phyloP scores from a whole-genome alignment of 37 sponge, comb jelly and placozoan species.

The Bolinopsis microptera region DNA sequence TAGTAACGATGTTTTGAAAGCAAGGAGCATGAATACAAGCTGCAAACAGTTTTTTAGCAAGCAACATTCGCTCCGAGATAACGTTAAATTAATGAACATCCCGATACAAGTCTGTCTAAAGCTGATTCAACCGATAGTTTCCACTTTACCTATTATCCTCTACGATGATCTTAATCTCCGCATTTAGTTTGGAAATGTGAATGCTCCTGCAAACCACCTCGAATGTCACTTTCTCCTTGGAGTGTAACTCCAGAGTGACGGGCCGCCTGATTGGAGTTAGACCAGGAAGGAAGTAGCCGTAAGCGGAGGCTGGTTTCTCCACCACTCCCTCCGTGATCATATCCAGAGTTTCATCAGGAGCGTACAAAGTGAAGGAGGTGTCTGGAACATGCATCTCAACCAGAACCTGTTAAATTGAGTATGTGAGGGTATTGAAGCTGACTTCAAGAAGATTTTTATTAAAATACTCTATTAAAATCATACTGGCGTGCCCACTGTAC shows the following conservation, averaged over 20 bases:
- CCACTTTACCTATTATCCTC: slow-evolving; percentile 41
- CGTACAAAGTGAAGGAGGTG: slow-evolving; percentile 68
- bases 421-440: not conserved
- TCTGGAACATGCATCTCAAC: slow-evolving; percentile 64
- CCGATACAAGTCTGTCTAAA: not conserved
- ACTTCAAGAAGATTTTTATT: too few species aligned
- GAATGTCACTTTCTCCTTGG: slow-evolving; percentile 68
- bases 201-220: slow-evolving; percentile 68
- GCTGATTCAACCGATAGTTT: too few species aligned
- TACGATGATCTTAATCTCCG: slow-evolving; percentile 57
- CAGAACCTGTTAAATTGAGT: not conserved
- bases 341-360: slow-evolving; percentile 39
- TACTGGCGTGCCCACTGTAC: too few species aligned
- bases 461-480: too few species aligned
- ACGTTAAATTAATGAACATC: not conserved
- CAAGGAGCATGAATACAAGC: not conserved
- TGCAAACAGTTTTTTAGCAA: not conserved
- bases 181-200: slow-evolving; percentile 37
- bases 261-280: slow-evolving; percentile 66
- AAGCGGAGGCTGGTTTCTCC: slow-evolving; percentile 20
- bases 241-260: slow-evolving; percentile 66
- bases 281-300: not conserved
- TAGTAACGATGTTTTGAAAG: not conserved
- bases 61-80: not conserved
- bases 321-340: slow-evolving; percentile 54